Percentiles rank a stretch among this genome's conserved stretches.
These are phyloP conservation scores for Dascillus cervinus DNA, from an alignment of 2,888 invertebrate genomes.

Conservation along the genomic window DNA sequence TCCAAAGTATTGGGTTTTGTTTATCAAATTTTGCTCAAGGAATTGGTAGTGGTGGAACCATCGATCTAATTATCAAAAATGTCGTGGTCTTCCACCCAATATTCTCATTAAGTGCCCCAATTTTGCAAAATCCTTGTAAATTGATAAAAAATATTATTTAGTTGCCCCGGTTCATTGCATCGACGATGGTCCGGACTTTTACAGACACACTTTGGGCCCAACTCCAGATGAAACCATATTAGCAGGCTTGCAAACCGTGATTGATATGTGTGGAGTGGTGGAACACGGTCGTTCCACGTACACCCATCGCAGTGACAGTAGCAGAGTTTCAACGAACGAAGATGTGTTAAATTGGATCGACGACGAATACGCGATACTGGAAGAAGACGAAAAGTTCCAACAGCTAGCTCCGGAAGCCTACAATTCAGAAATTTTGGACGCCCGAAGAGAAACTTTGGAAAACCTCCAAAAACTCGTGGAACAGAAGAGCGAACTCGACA, in stretches of 20 bases:
- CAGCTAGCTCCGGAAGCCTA: background rate
- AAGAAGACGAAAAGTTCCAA: background rate
- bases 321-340: background rate
- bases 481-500: background rate
- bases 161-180: background rate
- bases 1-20: too few species aligned
- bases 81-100: too few species aligned
- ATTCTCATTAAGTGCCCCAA: too few species aligned
- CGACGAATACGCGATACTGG: slow-evolving; percentile 3
- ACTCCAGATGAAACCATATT: slow-evolving; percentile 34
- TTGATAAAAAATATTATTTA: too few species aligned
- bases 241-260: slow-evolving; percentile 30
- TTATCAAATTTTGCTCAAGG: too few species aligned
- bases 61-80: too few species aligned
- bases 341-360: slow-evolving; percentile 5
- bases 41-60: too few species aligned
- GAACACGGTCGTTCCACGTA: too few species aligned
- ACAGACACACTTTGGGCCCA: slow-evolving; percentile 26
- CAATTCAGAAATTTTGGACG: background rate
- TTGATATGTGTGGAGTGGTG: slow-evolving; percentile 18
- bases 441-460: background rate
- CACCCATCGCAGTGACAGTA: background rate
- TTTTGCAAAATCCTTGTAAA: too few species aligned
- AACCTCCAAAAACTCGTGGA: background rate
- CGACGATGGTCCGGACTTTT: slow-evolving; percentile 8